phyloP scores from a whole-genome alignment of 1,140 invertebrate genomes.

The Aphis craccivora region DNA sequence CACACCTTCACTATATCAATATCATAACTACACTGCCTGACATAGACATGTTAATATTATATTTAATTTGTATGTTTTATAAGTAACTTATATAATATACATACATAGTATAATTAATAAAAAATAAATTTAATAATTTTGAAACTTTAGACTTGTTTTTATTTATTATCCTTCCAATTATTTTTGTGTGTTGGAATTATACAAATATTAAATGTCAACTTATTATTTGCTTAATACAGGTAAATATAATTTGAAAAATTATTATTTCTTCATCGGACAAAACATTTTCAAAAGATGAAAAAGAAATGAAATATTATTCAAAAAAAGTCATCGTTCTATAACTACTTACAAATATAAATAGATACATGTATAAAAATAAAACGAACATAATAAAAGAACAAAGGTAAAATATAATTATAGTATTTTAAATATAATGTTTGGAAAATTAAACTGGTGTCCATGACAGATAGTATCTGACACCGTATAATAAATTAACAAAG shows the following conservation, averaged over 20 bases:
- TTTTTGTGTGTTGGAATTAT: background rate
- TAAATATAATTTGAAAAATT: background rate
- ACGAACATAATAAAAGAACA: background rate
- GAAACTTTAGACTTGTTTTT: background rate
- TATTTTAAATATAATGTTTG: background rate
- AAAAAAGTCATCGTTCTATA: background rate
- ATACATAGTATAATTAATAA: background rate
- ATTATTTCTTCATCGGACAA: background rate
- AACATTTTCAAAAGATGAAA: background rate
- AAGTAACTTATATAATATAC: background rate
- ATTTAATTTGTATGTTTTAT: conserved; percentile 21
- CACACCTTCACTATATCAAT: conserved; percentile 24
- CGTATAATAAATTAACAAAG: conserved; percentile 8
- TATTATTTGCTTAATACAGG: background rate
- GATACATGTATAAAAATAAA: conserved; percentile 8
- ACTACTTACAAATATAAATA: background rate
- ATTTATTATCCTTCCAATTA: background rate
- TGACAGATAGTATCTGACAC: background rate
- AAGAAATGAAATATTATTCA: background rate
- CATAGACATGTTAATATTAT: conserved; percentile 18
- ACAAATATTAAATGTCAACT: background rate
- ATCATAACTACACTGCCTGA: conserved; percentile 20
- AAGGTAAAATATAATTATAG: background rate
- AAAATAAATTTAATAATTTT: conserved; percentile 37
- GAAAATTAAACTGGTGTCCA: background rate